Conservation (phyloP, 2,797 vertebrate species). For the Cyprinella venusta region DNA sequence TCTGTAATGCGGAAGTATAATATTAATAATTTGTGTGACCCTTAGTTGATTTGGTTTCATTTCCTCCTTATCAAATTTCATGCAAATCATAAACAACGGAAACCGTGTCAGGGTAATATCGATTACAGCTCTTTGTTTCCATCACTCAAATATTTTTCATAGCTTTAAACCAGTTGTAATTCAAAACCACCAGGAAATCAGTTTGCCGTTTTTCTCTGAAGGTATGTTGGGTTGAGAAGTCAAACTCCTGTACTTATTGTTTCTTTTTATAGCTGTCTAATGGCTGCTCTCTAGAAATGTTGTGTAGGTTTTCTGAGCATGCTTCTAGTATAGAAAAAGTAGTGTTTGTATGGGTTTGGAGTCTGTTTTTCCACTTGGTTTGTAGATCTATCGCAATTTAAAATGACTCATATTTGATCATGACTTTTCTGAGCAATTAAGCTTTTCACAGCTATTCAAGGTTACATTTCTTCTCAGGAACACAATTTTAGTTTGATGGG, state of each 20-base stretch:
- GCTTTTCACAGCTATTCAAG: not conserved
- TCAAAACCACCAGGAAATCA: conserved; percentile 28
- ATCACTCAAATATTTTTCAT: conserved; percentile 25
- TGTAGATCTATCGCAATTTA: not conserved
- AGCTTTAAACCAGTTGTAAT: conserved; percentile 51
- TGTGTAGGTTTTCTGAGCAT: conserved; percentile 54
- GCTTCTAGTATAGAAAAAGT: not conserved
- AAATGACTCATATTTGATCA: not conserved
- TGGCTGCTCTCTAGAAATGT: conserved; percentile 49
- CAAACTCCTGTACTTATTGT: conserved; percentile 65
- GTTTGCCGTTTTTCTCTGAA: conserved; percentile 64
- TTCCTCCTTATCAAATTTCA: conserved; percentile 15
- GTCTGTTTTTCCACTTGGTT: not conserved
- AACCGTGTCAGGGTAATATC: not conserved
- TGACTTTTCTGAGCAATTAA: not conserved
- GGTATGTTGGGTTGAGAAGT: conserved; percentile 62
- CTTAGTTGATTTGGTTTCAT: conserved; percentile 12
- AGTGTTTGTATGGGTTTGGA: not conserved
- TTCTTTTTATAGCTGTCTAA: conserved; percentile 68
- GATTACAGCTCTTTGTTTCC: conserved; percentile 2
- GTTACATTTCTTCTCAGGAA: conserved; percentile 4
- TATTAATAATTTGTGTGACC: conserved; percentile 1
- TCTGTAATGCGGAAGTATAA: not conserved
- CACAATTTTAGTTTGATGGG: conserved; percentile 44
- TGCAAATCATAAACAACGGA: conserved; percentile 10